Base-by-base conservation (phyloP, 2,888 invertebrate species). In the Cerceris rybyensis region DNA sequence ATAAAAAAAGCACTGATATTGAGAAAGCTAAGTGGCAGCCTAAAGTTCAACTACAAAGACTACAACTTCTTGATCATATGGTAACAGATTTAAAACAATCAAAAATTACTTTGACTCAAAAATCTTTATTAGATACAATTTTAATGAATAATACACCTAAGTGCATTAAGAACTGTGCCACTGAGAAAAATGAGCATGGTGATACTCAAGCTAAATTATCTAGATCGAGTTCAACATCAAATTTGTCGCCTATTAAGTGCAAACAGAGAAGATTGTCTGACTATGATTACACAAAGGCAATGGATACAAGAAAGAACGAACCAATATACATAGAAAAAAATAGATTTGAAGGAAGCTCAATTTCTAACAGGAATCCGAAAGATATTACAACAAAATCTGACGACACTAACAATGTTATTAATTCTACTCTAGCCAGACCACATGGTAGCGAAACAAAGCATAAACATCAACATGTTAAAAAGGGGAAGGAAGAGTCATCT, bases 21-120 rank as follows among this genome's bases (percentile, higher is more conserved):
- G 87, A 86, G 16, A 86, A 85, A 14, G 77, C 86, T 0, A 89
- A 86, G 49, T 91, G 91, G 90, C 92, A 92, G 60, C 92, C 92
- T 4, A 89, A 90, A 61, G 92, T 92, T 0, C 90, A 91, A 46
- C 75, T 92, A 0, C 87, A 90, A 28, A 85, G 92, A 7, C 88
- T 89, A 0, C 86, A 87, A 83, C 86, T 89, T 0, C 66, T 92
- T 8, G 92, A 92, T 54, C 88, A 88, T 13, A 91, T 92, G 88
- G 92, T 90, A 0, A 91, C 88, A 55, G 90, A 91, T 67, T 67
- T 90, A 2, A 89, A 89, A 14, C 85, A 88, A 46, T 87, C 88
- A 57, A 90, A 88, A 43, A 72, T 90, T 7, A 85, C 87, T 7
- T 66, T 89, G 6, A 80, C 57, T 0, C 43, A 70, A 11, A 41